A percentile compares a stretch with the other conserved stretches of the same genome.
Evolutionary conservation across 2,113 vertebrate species (phyloP).

Genomic region (Pipra filicauda): DNA sequence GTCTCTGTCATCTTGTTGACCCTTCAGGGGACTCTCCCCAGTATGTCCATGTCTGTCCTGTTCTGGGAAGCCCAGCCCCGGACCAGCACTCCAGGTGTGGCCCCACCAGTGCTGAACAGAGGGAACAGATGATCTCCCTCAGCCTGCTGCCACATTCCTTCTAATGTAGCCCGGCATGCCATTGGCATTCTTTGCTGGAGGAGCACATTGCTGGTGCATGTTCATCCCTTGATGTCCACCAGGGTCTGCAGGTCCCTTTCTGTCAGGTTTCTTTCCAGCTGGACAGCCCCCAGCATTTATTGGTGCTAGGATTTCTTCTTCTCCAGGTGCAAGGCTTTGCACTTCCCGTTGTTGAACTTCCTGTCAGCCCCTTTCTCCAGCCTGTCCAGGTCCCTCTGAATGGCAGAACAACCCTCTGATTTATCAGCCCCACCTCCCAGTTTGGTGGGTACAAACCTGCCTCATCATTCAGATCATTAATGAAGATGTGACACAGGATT

Average conservation of each 20-base stretch:
- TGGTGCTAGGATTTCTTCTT: neutral
- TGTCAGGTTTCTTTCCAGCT: neutral
- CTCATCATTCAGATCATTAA: neutral
- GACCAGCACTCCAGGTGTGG: neutral
- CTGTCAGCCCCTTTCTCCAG: neutral
- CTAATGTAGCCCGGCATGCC: neutral
- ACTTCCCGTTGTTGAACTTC: neutral
- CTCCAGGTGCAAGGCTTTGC: neutral
- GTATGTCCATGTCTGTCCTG: neutral
- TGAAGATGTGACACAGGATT: accelerated
- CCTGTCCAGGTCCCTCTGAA: neutral
- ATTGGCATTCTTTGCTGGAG: neutral
- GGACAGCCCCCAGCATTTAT: neutral
- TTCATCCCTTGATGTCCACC: neutral
- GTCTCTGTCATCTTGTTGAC: neutral
- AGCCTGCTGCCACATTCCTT: neutral
- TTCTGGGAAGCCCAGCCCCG: neutral
- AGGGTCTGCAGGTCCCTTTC: neutral
- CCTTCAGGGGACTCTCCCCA: neutral
- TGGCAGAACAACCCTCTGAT: accelerated
- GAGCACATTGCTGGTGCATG: neutral
- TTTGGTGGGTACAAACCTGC: neutral
- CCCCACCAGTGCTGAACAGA: neutral
- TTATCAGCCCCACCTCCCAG: accelerated
- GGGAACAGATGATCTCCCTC: neutral